Evolutionary conservation across 2,113 vertebrate species (phyloP).

Genomic region (Pantherophis guttatus): DNA sequence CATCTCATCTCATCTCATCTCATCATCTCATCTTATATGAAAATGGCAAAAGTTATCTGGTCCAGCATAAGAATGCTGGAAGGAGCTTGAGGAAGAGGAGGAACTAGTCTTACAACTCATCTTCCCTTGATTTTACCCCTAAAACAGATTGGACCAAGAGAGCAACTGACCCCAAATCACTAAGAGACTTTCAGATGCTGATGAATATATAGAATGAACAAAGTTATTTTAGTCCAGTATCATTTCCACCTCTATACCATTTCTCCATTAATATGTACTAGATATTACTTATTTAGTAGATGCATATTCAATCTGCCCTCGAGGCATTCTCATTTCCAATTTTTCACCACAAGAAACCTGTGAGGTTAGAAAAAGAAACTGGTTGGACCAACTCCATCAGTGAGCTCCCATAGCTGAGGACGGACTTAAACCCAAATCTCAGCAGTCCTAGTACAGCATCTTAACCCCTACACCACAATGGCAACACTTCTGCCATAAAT

Average conservation of each 20-base stretch:
- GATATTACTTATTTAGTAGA: neutral
- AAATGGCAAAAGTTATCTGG: neutral
- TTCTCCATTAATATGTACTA: neutral
- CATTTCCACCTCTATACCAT: neutral
- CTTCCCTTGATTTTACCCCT: neutral
- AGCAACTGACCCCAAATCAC: neutral
- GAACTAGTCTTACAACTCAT: neutral
- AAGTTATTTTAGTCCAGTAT: neutral
- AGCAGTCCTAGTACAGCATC: neutral
- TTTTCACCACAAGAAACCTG: neutral
- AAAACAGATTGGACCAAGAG: neutral
- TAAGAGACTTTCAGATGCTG: neutral
- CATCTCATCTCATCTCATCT: too few relatives aligned
- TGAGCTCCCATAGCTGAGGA: neutral
- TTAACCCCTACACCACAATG: neutral
- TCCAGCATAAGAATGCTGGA: neutral
- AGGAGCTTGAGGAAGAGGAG: neutral
- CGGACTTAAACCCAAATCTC: neutral
- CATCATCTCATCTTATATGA: neutral
- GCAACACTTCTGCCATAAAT: neutral
- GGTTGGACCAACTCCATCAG: neutral
- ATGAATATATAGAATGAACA: neutral
- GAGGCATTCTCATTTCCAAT: neutral
- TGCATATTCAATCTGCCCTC: neutral
- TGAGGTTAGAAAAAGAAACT: neutral